Evolutionary conservation across 2,888 invertebrate genomes (phyloP), one percentile per base, ranked within the genome.

Genomic region (Campoletis raptor): DNA sequence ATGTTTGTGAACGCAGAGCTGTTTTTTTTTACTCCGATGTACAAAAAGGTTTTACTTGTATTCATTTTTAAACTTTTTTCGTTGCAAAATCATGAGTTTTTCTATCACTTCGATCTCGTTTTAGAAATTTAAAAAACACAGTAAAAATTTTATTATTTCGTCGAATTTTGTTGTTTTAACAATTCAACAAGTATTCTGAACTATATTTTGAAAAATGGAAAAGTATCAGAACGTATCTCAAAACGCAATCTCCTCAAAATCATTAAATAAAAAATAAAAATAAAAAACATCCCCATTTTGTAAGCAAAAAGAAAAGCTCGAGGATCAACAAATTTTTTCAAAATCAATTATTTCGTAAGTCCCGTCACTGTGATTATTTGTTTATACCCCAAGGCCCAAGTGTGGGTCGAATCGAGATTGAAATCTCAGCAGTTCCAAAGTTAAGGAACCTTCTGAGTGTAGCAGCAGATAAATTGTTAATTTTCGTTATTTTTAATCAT

Each of bases 1-100:
- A 69, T 64, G 52, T 54, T 21, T 36, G 42, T 40, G 37, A 12
- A 1, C 21, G 52, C 45, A 18, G 24, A 66, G 9, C 36, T 40
- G 36, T 61, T 74, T 64, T 72, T 77, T 70, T 67, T 66, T n/a
- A 18, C 24, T 6, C 66, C 61, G 66, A 54, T 45, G 72, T 37
- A 21, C 36, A 21, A 48, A 15, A 21, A 77, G 21, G 7, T 52
- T 52, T n/a, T 40, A 12, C n/a, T 10, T 21, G 36, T 30, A 30
- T 30, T 61, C 61, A 30, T 61, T 61, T 61, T 30, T 10, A 15
- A 12, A 15, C 30, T 30, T 61, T 5, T 1, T 30, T 15, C 61
- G 24, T 61, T 7, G 3, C 30, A 15, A 30, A 15, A 15, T 61
- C 30, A 30, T 30, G 5, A 6, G 6, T 30, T 30, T 9, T 10